Evolutionary conservation across 92 coral and sea anemone species (phyloP).

Genomic region (Muricea muricata): DNA sequence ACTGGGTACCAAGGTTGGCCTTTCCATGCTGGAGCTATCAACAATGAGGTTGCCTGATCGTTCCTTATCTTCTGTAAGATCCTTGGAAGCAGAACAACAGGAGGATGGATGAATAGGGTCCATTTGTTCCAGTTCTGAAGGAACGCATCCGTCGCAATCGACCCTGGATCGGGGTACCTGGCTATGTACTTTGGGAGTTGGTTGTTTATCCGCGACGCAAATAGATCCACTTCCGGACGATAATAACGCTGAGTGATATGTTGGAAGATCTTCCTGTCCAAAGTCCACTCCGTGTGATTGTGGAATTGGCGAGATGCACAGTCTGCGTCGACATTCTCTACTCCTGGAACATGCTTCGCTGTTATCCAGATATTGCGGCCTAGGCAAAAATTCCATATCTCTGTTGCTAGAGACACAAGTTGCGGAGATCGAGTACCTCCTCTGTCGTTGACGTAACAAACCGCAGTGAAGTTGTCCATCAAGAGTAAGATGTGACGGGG

Average conservation of each 20-base stretch:
- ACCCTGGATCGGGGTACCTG: too few species aligned
- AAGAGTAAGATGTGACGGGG: constrained; percentile 3
- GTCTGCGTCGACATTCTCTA: constrained; percentile 64
- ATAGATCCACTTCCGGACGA: constrained; percentile 20
- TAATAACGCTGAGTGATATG: neutral
- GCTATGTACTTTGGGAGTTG: too few species aligned
- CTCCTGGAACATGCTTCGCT: constrained; percentile 59
- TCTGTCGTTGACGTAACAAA: constrained; percentile 26
- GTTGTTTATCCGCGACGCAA: constrained; percentile 28
- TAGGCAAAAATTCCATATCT: constrained; percentile 63
- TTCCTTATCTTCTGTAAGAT: too few species aligned
- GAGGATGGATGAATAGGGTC: constrained; percentile 33
- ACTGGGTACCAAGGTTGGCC: too few species aligned
- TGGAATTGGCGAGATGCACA: constrained; percentile 64
- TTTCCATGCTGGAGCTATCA: too few species aligned
- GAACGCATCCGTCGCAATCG: too few species aligned
- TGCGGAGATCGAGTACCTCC: constrained; percentile 50
- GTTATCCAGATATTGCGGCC: constrained; percentile 44
- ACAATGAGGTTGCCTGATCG: too few species aligned
- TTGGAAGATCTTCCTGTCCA: too few species aligned
- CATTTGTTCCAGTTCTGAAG: constrained; percentile 22
- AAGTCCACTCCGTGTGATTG: constrained; percentile 7
- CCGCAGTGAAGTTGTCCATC: constrained; percentile 36
- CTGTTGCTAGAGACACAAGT: constrained; percentile 52
- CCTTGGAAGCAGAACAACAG: too few species aligned